Conservation (phyloP, 2,113 vertebrate genomes). For the Ophiodon elongatus region DNA sequence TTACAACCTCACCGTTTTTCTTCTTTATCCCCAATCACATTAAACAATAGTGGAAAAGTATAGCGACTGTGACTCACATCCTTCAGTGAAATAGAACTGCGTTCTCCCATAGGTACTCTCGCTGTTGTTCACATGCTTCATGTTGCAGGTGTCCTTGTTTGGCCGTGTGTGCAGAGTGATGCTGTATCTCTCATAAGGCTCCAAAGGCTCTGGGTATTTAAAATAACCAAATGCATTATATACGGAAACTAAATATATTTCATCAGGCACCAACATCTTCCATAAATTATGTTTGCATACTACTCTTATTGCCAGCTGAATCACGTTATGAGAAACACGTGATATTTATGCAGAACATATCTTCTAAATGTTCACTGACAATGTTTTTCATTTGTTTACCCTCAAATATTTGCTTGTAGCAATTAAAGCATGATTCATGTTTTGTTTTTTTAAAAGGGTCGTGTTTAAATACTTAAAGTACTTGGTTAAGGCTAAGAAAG, state of each 20-base stretch:
- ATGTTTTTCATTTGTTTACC: not conserved
- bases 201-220: constrained; percentile 68
- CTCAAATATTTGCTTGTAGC: not conserved
- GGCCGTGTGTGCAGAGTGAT: constrained; percentile 75
- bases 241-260: not conserved
- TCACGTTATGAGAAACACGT: not conserved
- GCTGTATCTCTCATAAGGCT: constrained; percentile 80
- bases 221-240: not conserved
- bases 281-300: not conserved
- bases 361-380: not conserved
- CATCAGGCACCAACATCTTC: not conserved
- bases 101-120: constrained; percentile 81
- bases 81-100: constrained; percentile 82
- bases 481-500: not conserved
- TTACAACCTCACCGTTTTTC: not conserved
- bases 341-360: not conserved
- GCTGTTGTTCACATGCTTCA: constrained; percentile 75
- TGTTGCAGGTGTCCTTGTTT: constrained; percentile 76
- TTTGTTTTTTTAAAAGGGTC: not conserved
- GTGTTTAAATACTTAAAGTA: not conserved
- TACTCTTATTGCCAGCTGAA: not conserved
- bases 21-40: not conserved
- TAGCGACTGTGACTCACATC: constrained; percentile 76
- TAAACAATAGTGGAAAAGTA: not conserved
- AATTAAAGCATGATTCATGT: not conserved